Evolutionary conservation across 2,888 invertebrate species (phyloP).

Genomic region (Hydrotaea diabolus): DNA sequence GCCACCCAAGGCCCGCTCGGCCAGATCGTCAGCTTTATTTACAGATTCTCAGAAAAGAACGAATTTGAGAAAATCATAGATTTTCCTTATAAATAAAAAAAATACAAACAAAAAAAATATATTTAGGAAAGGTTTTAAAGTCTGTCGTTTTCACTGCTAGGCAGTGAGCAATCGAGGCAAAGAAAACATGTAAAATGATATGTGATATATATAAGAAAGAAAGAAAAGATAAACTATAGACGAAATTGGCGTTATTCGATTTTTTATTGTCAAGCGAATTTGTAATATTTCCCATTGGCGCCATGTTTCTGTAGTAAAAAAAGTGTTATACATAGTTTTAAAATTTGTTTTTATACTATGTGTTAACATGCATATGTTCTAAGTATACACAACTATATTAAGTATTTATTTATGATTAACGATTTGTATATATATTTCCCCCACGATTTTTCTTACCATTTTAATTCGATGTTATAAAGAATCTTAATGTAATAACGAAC

Average conservation of each 20-base stretch:
- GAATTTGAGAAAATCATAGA: conserved; percentile 46
- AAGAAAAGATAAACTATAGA: neutral
- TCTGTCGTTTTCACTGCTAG: conserved; percentile 39
- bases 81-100: neutral
- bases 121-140: neutral
- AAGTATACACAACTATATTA: conserved; percentile 43
- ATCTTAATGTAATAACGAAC: neutral
- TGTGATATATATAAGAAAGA: conserved; percentile 60
- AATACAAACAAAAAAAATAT: neutral
- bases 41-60: neutral
- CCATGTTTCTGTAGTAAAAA: conserved; percentile 11
- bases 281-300: neutral
- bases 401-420: conserved; percentile 59
- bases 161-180: conserved; percentile 28
- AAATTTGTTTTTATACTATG: conserved; percentile 33
- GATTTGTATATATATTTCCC: conserved; percentile 14
- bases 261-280: conserved; percentile 1
- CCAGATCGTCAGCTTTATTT: conserved; percentile 35
- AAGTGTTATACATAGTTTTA: conserved; percentile 31
- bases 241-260: conserved; percentile 39
- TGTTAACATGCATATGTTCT: conserved; percentile 28
- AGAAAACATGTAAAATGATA: conserved; percentile 46
- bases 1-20: conserved; percentile 75
- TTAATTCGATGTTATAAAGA: neutral
- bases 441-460: conserved; percentile 2